These are phyloP conservation scores for Amaurobius ferox DNA, from an alignment of 2,888 invertebrate genomes.

Conservation along the genomic window DNA sequence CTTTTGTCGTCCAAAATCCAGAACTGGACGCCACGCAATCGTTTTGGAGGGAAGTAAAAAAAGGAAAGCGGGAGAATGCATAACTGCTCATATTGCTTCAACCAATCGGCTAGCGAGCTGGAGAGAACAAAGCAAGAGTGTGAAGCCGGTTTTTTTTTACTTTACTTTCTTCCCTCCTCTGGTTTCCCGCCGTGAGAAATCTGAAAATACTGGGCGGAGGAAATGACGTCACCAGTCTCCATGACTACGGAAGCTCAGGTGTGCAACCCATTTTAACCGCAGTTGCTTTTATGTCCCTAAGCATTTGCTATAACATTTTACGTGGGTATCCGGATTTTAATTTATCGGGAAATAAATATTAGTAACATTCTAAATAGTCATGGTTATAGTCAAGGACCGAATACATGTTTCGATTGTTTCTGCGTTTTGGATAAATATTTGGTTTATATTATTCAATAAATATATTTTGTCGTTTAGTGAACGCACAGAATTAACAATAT, in stretches of 20 bases:
- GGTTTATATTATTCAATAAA: no score
- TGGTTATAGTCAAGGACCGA: no score
- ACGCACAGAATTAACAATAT: no score
- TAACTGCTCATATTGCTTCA: slow-evolving; percentile 7
- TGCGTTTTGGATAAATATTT: no score
- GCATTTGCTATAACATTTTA: no score
- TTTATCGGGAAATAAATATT: no score
- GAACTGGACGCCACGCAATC: slow-evolving; percentile 10
- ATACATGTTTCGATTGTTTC: no score
- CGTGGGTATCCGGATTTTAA: no score
- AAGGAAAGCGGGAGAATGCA: not conserved
- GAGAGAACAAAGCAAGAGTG: not conserved
- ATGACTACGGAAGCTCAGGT: not conserved
- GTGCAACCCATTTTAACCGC: not conserved
- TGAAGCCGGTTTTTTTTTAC: not conserved
- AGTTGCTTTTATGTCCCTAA: no score
- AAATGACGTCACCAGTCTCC: slow-evolving; percentile 11
- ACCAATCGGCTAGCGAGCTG: not conserved
- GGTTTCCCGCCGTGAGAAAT: slow-evolving; percentile 3
- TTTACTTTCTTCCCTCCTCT: not conserved
- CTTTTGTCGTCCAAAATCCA: not conserved
- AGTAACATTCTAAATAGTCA: no score
- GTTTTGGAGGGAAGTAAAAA: slow-evolving; percentile 6
- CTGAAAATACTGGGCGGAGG: slow-evolving; percentile 5
- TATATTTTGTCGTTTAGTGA: no score